These are phyloP conservation scores for Aleiodes sp. DNA, from an alignment of 1,140 invertebrate genomes.

Conservation along the genomic window DNA sequence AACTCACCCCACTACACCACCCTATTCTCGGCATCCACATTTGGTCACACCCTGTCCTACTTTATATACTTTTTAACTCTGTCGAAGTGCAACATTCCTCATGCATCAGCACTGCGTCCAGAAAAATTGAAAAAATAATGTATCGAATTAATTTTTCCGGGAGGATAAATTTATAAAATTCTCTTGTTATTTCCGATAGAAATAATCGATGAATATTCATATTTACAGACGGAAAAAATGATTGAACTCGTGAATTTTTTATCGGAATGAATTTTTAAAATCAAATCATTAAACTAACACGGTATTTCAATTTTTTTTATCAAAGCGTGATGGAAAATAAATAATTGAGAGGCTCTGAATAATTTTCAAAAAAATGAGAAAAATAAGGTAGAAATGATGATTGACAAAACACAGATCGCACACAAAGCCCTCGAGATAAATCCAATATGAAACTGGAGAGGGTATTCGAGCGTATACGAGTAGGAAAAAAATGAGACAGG, in stretches of 20 bases:
- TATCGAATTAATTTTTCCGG: background rate
- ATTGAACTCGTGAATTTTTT: no score
- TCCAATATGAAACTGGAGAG: background rate
- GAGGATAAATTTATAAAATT: no score
- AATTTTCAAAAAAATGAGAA: no score
- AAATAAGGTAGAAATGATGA: no score
- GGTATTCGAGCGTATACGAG: background rate
- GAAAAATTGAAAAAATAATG: background rate
- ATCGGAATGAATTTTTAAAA: no score
- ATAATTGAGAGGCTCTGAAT: no score
- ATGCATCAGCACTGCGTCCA: background rate
- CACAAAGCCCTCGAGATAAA: background rate
- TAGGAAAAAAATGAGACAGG: background rate
- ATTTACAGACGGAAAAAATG: no score
- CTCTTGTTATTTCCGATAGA: no score
- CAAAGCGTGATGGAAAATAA: no score
- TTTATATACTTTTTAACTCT: background rate
- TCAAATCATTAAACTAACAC: no score
- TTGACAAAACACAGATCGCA: background rate
- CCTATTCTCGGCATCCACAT: slow-evolving; percentile 3
- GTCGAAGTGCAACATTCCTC: background rate
- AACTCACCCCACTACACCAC: background rate
- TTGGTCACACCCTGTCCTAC: slow-evolving; percentile 10
- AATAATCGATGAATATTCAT: no score
- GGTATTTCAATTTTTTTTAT: no score